Percentiles rank a stretch among this genome's conserved stretches.
phyloP scores from a whole-genome alignment of 2,113 vertebrate species.

The Passer domesticus region DNA sequence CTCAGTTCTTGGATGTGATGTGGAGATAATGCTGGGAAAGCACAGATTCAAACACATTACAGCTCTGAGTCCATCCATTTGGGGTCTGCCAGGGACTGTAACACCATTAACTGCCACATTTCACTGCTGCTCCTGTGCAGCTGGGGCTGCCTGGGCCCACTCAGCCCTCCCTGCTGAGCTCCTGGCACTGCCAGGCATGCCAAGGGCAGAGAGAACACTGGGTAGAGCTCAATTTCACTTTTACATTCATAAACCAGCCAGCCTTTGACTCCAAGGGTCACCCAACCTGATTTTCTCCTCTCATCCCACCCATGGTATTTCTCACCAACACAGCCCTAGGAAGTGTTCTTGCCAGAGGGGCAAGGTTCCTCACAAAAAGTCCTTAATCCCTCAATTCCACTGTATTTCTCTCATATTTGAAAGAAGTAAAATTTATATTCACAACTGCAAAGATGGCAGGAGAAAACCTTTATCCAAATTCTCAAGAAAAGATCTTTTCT shows the following conservation, averaged over 20 bases:
- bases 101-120: background rate
- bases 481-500: background rate
- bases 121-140: background rate
- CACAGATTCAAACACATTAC: background rate
- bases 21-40: conserved; percentile 17
- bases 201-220: background rate
- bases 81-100: background rate
- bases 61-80: conserved; percentile 20
- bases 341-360: background rate
- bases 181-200: background rate
- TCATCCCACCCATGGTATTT: background rate
- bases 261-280: background rate
- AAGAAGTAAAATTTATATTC: background rate
- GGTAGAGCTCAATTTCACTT: background rate
- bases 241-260: background rate
- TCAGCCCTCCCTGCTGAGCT: background rate
- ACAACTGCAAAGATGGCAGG: background rate
- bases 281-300: background rate
- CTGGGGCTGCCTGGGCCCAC: background rate
- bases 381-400: background rate
- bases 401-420: background rate
- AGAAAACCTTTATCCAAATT: background rate
- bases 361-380: background rate
- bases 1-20: conserved; percentile 18
- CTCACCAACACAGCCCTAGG: background rate